Evolutionary conservation across 1,140 invertebrate genomes (phyloP), one percentile per base, ranked within the genome.

Genomic region (Meloidogyne chitwoodi): DNA sequence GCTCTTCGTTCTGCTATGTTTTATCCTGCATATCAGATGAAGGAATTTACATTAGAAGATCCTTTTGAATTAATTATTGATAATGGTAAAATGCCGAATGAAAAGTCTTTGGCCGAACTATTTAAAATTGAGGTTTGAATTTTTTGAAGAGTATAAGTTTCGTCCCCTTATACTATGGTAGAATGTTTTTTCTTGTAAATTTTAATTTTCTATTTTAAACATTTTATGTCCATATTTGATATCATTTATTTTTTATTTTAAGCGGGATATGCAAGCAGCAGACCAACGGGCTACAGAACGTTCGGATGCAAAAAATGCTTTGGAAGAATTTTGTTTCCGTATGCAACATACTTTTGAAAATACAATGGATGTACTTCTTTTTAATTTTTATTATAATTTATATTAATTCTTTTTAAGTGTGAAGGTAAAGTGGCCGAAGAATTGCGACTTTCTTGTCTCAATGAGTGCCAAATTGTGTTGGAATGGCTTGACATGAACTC

Each of bases 271-370:
- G 83, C 82, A 86, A 62, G 41, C 61, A 8, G 91, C 92, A 80
- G 95, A 98, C 88, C 91, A 91, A 78, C 92, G 94, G 84, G 96
- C 98, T 88, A 96, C 96, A 83, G 44, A 74, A 38, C 71, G 71
- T 64, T 73, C 71, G 22, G 71, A 73, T 63, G 71, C 71, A 12
- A 73, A 73, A 22, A 73, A 73, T 64, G 71, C 71, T n/a, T 63
- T 73, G 71, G 71, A 73, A 38, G 71, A 73, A 34, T 73, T 34
- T 38, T 73, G 71, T 34, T 73, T 73, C 24, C 61, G 38, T 11
- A 29, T 64, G 48, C 71, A 73, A 34, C 71, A 73, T 61, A 63
- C 56, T 38, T 31, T 73, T 61, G 71, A 73, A 12, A 38, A 73
- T 38, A 64, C 61, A 22, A 29, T 14, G 4, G 56, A 12, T 63